Percentiles rank a stretch among this genome's conserved stretches.
Evolutionary conservation across 1,140 invertebrate genomes (phyloP).

Genomic region (Schlechtendalia chinensis): DNA sequence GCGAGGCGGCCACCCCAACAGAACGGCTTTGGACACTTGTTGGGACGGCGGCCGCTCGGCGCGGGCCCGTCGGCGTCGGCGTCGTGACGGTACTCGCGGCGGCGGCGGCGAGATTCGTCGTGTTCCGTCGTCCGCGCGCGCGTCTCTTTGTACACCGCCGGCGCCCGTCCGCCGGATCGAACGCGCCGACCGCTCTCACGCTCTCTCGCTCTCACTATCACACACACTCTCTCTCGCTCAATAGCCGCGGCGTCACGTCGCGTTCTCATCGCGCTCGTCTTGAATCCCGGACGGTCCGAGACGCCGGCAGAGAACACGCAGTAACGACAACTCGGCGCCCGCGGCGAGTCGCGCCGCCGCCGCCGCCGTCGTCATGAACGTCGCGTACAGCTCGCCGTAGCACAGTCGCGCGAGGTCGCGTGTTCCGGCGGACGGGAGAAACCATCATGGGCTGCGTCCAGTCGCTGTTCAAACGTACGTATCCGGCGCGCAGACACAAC

Average conservation of each 20-base stretch:
- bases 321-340: too few species aligned
- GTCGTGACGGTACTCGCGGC: not conserved
- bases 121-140: not conserved
- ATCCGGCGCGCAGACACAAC: not conserved
- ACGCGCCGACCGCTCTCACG: too few species aligned
- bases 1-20: not conserved
- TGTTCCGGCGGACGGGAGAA: not conserved
- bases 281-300: too few species aligned
- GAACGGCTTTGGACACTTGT: not conserved
- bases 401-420: not conserved
- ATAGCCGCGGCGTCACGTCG: too few species aligned
- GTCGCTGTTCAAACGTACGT: constrained; percentile 25
- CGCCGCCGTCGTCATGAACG: too few species aligned
- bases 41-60: constrained; percentile 6
- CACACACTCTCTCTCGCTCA: too few species aligned
- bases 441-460: constrained; percentile 33
- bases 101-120: not conserved
- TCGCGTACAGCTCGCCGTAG: not conserved
- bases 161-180: not conserved
- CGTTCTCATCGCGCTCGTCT: too few species aligned
- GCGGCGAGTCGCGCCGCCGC: too few species aligned
- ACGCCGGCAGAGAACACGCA: too few species aligned
- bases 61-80: constrained; percentile 6
- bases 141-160: not conserved
- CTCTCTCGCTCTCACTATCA: too few species aligned